phyloP scores from a whole-genome alignment of 1,140 invertebrate genomes.

The Atta colombica region DNA sequence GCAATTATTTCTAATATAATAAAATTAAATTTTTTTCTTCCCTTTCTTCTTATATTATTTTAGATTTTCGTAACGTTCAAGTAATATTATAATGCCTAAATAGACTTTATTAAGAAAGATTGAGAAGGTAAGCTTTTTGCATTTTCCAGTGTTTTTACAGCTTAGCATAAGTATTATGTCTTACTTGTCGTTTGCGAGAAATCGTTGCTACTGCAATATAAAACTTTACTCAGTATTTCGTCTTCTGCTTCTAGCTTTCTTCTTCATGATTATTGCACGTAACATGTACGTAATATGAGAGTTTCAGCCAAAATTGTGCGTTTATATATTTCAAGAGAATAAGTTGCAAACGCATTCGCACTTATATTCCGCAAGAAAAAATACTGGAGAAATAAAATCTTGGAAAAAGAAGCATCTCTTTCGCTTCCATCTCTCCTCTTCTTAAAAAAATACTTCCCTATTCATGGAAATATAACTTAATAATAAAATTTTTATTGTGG shows the following conservation, averaged over 20 bases:
- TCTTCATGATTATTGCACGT: constrained; percentile 8
- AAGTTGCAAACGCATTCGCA: neutral
- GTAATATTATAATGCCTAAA: neutral
- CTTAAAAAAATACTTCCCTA: neutral
- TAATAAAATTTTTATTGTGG: constrained; percentile 15
- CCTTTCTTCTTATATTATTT: too few species aligned
- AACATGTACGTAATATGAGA: neutral
- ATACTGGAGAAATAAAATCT: constrained; percentile 12
- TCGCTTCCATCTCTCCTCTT: neutral
- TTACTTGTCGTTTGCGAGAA: neutral
- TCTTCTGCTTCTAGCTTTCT: neutral
- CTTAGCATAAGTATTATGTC: neutral
- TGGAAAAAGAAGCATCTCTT: neutral
- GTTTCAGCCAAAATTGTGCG: neutral
- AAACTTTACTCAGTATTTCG: constrained; percentile 27
- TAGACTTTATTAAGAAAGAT: neutral
- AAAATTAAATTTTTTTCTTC: too few species aligned
- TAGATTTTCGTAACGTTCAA: neutral
- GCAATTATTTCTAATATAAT: too few species aligned
- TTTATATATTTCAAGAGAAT: constrained; percentile 6
- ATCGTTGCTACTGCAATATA: neutral
- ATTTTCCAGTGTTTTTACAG: neutral
- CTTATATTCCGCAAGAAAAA: neutral
- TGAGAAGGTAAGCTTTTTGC: neutral
- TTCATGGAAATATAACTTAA: neutral